Evolutionary conservation across 2,797 vertebrate species (phyloP).

Genomic region (Microctenopoma lineatum): DNA sequence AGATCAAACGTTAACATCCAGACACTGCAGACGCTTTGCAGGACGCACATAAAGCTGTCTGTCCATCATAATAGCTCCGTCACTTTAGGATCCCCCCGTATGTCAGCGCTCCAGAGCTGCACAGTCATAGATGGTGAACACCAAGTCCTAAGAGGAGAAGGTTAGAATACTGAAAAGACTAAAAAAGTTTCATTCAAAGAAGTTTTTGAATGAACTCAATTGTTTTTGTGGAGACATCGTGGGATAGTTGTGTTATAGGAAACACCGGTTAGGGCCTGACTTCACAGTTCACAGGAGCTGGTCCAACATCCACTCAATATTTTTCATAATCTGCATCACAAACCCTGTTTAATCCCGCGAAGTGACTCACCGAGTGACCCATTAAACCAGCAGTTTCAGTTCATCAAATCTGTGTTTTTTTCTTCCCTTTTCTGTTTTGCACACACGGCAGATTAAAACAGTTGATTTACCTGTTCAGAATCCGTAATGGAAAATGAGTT

Average conservation of each 20-base stretch:
- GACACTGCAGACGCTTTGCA: not conserved
- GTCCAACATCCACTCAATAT: constrained; percentile 7
- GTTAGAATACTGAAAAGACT: not conserved
- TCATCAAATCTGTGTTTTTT: constrained; percentile 14
- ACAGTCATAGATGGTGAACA: constrained; percentile 72
- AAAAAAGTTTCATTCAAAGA: too few species aligned
- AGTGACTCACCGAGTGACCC: constrained; percentile 49
- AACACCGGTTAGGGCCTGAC: constrained; percentile 13
- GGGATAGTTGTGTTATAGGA: not conserved
- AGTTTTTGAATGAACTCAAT: not conserved
- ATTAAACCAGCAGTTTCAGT: constrained; percentile 25
- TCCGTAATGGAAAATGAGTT: not conserved
- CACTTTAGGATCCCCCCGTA: constrained; percentile 22
- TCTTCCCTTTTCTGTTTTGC: constrained; percentile 19
- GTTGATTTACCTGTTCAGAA: not conserved
- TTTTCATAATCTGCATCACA: constrained; percentile 56
- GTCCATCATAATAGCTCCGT: not conserved
- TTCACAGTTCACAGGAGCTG: constrained; percentile 26
- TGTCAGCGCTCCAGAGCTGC: constrained; percentile 52
- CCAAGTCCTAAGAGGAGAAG: constrained; percentile 65
- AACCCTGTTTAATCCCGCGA: constrained; percentile 53
- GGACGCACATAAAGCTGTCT: not conserved
- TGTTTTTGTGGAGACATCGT: not conserved
- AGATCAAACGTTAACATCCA: not conserved
- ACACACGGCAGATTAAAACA: not conserved